phyloP scores from a whole-genome alignment of 2,797 vertebrate genomes.

The Melanogrammus aeglefinus region DNA sequence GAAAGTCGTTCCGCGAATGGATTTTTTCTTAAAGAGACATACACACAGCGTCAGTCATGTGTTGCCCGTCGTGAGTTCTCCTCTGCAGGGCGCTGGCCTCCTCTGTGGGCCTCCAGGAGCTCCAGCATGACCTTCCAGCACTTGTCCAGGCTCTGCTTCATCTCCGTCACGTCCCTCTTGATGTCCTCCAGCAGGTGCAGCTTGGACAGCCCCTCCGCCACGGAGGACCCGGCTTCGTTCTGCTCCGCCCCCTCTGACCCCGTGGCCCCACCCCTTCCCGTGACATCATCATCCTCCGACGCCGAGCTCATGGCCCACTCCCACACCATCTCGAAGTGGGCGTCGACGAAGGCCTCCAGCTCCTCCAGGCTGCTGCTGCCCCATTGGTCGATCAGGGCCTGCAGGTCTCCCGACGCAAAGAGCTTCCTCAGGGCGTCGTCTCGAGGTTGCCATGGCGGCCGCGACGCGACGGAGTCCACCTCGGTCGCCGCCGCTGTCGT shows the following conservation, averaged over 20 bases:
- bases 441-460: conserved; percentile 38
- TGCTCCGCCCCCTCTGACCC: conserved; percentile 16
- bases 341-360: conserved; percentile 72
- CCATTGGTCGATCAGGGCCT: conserved; percentile 59
- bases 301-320: conserved; percentile 45
- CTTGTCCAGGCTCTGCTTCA: conserved; percentile 51
- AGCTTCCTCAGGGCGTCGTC: conserved; percentile 41
- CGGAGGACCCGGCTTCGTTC: conserved; percentile 49
- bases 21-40: neutral
- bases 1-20: neutral
- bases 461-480: neutral
- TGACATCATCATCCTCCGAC: neutral
- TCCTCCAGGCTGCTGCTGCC: conserved; percentile 65
- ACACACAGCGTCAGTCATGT: neutral
- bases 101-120: conserved; percentile 24
- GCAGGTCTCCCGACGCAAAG: conserved; percentile 43
- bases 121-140: conserved; percentile 50
- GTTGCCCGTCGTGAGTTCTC: neutral
- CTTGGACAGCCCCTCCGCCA: conserved; percentile 66
- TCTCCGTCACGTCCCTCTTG: conserved; percentile 53
- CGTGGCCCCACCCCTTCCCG: neutral
- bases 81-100: neutral
- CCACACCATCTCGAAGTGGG: conserved; percentile 65
- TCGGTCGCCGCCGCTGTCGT: conserved; percentile 27
- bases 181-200: conserved; percentile 67